phyloP scores from a whole-genome alignment of 2,888 invertebrate genomes.

The Hecatera dysodea region DNA sequence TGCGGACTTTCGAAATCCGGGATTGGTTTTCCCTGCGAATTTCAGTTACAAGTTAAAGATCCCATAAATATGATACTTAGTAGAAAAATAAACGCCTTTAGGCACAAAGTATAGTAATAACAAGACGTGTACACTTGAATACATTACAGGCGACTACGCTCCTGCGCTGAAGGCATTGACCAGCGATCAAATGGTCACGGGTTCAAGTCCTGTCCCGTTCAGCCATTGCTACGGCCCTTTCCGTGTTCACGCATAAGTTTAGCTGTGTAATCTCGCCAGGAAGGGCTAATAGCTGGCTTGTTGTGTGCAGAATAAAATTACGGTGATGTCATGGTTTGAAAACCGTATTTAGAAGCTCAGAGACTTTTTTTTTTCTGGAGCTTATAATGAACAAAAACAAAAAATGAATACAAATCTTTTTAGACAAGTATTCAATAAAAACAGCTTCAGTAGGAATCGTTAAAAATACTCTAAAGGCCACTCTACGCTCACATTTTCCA shows the following conservation, averaged over 20 bases:
- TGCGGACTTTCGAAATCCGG: background rate
- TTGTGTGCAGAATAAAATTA: background rate
- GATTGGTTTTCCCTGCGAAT: background rate
- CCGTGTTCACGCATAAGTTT: constrained; percentile 29
- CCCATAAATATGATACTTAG: background rate
- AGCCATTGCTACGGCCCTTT: constrained; percentile 30
- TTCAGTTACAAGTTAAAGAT: background rate
- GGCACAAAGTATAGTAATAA: constrained; percentile 25
- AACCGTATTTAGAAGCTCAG: background rate
- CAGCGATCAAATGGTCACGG: constrained; percentile 57
- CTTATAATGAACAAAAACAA: background rate
- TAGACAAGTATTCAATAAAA: background rate
- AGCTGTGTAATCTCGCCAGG: constrained; percentile 3
- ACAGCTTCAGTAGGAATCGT: background rate
- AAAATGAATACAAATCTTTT: background rate
- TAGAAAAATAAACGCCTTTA: background rate
- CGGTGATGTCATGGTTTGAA: background rate
- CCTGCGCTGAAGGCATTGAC: constrained; percentile 56
- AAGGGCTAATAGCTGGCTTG: background rate
- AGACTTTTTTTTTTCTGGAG: background rate
- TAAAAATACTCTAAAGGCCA: too few relatives aligned
- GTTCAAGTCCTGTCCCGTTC: constrained; percentile 55
- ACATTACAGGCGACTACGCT: constrained; percentile 38
- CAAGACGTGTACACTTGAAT: constrained; percentile 16
- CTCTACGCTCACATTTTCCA: background rate